Percentiles rank a stretch among this genome's conserved stretches.
phyloP scores from a whole-genome alignment of 1,140 invertebrate genomes.

The Brachionus rotundiformis region DNA sequence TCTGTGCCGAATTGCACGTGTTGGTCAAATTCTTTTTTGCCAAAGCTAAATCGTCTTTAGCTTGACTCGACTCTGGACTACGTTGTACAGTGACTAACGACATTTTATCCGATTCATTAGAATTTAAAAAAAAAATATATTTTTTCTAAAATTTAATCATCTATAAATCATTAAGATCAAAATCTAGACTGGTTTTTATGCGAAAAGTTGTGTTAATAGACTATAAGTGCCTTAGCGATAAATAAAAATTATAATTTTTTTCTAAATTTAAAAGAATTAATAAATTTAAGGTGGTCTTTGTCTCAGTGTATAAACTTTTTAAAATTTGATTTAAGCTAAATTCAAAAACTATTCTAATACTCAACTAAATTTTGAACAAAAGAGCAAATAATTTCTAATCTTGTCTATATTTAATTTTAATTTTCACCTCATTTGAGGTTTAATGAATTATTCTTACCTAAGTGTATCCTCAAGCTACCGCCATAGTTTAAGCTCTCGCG shows the following conservation, averaged over 20 bases:
- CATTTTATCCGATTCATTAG: slow-evolving; percentile 16
- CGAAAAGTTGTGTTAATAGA: slow-evolving; percentile 3
- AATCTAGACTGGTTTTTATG: neutral
- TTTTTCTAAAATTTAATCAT: slow-evolving; percentile 18
- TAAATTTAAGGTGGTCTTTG: neutral
- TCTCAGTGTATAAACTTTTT: neutral
- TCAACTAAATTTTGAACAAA: neutral
- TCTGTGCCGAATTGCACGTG: neutral
- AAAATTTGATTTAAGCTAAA: neutral
- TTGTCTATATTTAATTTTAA: slow-evolving; percentile 20
- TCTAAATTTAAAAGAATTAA: slow-evolving; percentile 7
- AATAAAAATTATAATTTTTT: slow-evolving; percentile 7
- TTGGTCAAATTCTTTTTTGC: neutral
- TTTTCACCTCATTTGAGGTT: neutral
- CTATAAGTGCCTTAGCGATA: neutral
- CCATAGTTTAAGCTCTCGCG: neutral
- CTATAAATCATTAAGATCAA: neutral
- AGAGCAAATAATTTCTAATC: neutral
- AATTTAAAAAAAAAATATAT: neutral
- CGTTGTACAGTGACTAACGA: slow-evolving; percentile 51
- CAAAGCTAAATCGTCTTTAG: slow-evolving; percentile 26
- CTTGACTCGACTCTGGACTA: slow-evolving; percentile 27
- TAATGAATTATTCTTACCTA: neutral
- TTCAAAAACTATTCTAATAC: neutral
- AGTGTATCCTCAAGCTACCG: neutral